Conservation (phyloP, 2,797 vertebrate species). For the Myotis planiceps region DNA sequence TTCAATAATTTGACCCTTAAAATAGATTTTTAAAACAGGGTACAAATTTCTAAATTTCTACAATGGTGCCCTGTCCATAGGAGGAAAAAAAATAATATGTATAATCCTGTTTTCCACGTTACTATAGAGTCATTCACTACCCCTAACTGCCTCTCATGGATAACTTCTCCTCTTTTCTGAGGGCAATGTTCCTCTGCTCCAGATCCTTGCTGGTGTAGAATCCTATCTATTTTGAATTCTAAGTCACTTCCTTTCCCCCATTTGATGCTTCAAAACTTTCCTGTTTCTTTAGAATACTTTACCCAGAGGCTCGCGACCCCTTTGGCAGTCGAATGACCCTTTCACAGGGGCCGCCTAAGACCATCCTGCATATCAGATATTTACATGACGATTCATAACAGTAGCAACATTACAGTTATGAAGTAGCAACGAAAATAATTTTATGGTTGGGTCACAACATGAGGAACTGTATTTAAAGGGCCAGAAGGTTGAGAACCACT, state of each 20-base stretch:
- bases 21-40: slow-evolving; percentile 40
- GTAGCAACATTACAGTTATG: too few relatives aligned
- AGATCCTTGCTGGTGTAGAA: background rate
- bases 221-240: slow-evolving; percentile 69
- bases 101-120: background rate
- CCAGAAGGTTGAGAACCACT: too few relatives aligned
- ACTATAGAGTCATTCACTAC: background rate
- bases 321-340: too few relatives aligned
- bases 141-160: accelerated
- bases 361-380: too few relatives aligned
- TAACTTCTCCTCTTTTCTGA: background rate
- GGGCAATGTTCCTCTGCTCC: background rate
- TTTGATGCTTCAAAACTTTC: slow-evolving; percentile 24
- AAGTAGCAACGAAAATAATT: too few relatives aligned
- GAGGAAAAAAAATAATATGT: background rate
- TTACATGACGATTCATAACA: too few relatives aligned
- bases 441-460: too few relatives aligned
- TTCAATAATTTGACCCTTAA: slow-evolving; percentile 36
- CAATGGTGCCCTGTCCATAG: slow-evolving; percentile 21
- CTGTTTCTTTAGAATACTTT: slow-evolving; percentile 9
- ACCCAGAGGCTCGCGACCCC: background rate
- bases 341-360: too few relatives aligned
- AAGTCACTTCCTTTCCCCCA: slow-evolving; percentile 78
- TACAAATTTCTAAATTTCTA: slow-evolving; percentile 20
- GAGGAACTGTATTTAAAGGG: too few relatives aligned